phyloP scores from a whole-genome alignment of 2,113 vertebrate genomes.

The Pica pica region DNA sequence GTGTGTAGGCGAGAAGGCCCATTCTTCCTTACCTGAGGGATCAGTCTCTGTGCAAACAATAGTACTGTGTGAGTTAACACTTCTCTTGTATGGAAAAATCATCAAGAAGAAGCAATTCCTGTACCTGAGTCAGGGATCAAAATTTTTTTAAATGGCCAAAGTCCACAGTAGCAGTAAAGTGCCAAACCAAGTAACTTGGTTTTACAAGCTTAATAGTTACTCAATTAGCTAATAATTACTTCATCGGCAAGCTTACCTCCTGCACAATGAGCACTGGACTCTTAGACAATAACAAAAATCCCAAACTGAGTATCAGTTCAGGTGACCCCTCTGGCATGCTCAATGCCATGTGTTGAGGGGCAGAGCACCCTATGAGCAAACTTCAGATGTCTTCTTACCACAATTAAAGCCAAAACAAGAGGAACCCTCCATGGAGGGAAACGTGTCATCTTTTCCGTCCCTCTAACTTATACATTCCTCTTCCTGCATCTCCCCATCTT shows the following conservation, averaged over 20 bases:
- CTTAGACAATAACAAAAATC: not conserved
- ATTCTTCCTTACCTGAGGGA: not conserved
- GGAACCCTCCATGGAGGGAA: not conserved
- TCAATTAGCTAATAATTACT: not conserved
- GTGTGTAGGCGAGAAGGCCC: rapidly evolving
- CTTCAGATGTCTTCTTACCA: not conserved
- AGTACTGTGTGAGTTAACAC: not conserved
- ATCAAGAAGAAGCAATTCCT: not conserved
- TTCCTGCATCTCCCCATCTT: not conserved
- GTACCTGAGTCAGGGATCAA: not conserved
- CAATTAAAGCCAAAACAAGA: not conserved
- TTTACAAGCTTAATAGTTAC: not conserved
- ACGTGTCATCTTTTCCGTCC: not conserved
- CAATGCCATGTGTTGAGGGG: rapidly evolving
- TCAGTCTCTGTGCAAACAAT: not conserved
- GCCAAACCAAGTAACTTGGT: not conserved
- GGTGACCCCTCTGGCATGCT: rapidly evolving
- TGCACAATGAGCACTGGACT: not conserved
- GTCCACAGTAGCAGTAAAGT: not conserved
- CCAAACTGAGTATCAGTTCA: not conserved
- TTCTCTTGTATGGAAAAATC: not conserved
- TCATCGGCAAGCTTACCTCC: not conserved
- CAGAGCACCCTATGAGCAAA: rapidly evolving
- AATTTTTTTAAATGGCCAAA: not conserved
- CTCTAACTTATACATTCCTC: not conserved